Conservation (phyloP, 2,797 vertebrate species). For the Gymnothorax javanicus region DNA sequence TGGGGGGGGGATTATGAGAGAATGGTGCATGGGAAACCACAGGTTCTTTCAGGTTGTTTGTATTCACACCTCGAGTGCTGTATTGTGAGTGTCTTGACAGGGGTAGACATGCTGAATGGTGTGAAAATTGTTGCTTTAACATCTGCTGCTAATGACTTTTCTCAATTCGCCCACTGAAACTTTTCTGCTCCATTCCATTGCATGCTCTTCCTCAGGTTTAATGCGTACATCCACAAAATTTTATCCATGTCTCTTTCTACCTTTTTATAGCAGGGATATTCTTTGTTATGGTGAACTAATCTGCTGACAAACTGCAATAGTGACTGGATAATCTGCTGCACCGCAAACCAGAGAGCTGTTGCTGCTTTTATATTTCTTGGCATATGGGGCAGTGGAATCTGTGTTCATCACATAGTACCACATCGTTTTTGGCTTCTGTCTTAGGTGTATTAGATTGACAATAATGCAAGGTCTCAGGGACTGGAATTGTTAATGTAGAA, state of each 20-base stretch:
- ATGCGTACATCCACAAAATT: background rate
- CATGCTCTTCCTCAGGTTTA: constrained; percentile 12
- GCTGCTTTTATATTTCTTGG: background rate
- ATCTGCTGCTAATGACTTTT: constrained; percentile 35
- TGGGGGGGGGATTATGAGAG: background rate
- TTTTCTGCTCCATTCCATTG: constrained; percentile 29
- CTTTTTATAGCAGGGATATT: background rate
- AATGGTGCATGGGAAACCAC: background rate
- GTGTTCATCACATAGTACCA: background rate
- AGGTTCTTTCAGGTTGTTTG: constrained; percentile 8
- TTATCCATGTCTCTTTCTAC: background rate
- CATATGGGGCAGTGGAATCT: background rate
- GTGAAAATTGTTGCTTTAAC: constrained; percentile 61
- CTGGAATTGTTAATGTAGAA: background rate
- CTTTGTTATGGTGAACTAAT: background rate
- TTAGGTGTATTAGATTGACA: background rate
- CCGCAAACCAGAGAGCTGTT: background rate
- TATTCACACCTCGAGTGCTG: background rate
- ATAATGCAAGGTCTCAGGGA: background rate
- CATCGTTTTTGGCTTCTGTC: background rate
- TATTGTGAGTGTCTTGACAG: background rate
- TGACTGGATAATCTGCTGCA: background rate
- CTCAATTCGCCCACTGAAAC: constrained; percentile 19
- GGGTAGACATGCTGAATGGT: constrained; percentile 8
- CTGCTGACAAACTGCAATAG: background rate